phyloP scores from a whole-genome alignment of 2,113 vertebrate species.

The Neotragus pygmaeus region DNA sequence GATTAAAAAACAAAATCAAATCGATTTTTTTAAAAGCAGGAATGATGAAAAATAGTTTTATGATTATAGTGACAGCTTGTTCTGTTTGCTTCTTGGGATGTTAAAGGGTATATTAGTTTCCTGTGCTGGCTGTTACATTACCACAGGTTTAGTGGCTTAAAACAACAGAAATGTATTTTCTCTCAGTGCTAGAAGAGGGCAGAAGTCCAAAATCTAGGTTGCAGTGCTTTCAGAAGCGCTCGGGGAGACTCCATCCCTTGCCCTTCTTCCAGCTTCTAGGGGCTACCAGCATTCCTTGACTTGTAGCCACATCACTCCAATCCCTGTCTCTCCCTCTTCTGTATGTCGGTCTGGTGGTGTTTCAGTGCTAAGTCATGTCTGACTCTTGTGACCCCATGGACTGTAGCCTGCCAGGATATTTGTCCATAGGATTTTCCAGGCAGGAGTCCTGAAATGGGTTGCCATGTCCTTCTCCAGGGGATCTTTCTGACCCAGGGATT shows the following conservation, averaged over 20 bases:
- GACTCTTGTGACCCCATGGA: background rate
- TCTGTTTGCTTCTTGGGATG: background rate
- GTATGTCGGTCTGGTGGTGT: background rate
- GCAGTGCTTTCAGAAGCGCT: background rate
- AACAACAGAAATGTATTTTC: background rate
- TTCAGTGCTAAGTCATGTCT: background rate
- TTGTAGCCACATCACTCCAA: background rate
- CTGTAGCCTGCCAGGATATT: background rate
- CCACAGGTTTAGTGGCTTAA: background rate
- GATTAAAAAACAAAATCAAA: background rate
- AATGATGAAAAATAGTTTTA: background rate
- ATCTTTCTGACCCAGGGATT: background rate
- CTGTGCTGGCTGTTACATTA: background rate
- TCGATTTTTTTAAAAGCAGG: background rate
- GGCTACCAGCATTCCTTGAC: background rate
- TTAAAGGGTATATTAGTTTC: background rate
- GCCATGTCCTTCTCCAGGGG: background rate
- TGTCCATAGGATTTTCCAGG: background rate
- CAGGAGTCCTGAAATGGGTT: background rate
- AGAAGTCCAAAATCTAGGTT: background rate
- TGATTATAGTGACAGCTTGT: background rate
- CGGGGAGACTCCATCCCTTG: background rate
- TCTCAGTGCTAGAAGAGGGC: background rate
- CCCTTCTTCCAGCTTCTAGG: background rate
- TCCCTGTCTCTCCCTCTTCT: background rate